These are phyloP conservation scores for Oxyruncus cristatus DNA, from an alignment of 2,113 vertebrate genomes.

Conservation along the genomic window DNA sequence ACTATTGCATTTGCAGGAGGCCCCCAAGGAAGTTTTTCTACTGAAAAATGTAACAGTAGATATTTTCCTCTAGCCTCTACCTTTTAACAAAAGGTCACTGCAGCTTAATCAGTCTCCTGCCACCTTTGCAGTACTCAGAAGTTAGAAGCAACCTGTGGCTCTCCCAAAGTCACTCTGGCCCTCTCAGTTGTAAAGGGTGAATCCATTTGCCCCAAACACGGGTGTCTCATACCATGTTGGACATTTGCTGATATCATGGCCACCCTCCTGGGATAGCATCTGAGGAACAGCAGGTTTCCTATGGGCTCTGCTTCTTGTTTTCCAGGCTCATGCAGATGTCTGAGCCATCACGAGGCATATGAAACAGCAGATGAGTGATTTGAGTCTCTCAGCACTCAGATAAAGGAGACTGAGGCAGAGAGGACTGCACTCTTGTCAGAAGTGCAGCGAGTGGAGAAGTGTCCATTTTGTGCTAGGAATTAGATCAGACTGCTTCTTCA, in stretches of 20 bases:
- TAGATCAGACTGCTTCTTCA: background rate
- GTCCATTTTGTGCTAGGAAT: background rate
- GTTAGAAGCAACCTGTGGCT: background rate
- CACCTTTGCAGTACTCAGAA: background rate
- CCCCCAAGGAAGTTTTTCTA: background rate
- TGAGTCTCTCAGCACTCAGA: background rate
- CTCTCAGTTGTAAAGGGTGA: background rate
- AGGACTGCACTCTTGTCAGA: background rate
- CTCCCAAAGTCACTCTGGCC: background rate
- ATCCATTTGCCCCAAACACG: accelerated
- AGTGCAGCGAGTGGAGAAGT: background rate
- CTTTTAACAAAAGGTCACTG: background rate
- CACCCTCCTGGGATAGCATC: background rate
- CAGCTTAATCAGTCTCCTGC: background rate
- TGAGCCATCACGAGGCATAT: background rate
- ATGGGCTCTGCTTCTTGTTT: background rate
- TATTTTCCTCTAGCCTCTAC: background rate
- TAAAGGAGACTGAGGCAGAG: background rate
- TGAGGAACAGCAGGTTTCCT: background rate
- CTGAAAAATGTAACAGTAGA: accelerated
- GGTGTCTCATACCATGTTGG: background rate
- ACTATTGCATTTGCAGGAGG: background rate
- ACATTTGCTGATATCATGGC: background rate
- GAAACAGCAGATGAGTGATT: background rate
- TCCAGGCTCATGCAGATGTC: background rate